Base-by-base conservation (phyloP, 1,140 invertebrate species). In the Dreissena rostriformis region DNA sequence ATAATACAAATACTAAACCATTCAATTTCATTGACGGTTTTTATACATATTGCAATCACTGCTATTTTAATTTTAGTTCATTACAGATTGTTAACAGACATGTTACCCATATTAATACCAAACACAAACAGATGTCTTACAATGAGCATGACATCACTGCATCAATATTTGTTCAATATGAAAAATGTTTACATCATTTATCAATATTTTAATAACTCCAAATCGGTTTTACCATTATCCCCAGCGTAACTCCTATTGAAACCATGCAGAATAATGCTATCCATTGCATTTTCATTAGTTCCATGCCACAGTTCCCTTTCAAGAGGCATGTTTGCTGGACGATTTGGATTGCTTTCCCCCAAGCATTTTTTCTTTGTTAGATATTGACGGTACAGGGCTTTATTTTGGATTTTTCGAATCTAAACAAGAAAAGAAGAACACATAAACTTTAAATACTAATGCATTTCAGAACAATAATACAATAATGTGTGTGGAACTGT, bases 171-270 rank as follows among this genome's bases (percentile, higher is more conserved):
- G 2, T 39, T 39, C 8, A 39, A 5, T 39, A 39, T 39, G 39
- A 39, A 8, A 39, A 39, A 39, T 39, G 39, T 39, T 39, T 5
- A 39, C 4, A 39, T 2, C 39, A 39, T 39, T 39, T 5, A 5
- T 8, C 4, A 2, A 39, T 39, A 39, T 39, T 39, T 39, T 39
- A n/a, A 39, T 39, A 39, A 39, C 39, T 2, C 39, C 39, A 39
- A 39, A 39, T 39, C 2, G 8, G n/a, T 6, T 67, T 63, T 85
- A 89, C 88, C 88, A 86, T 89, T 89, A 39, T 84, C 75, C 52
- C 88, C 88, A 83, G 86, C 86, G 55, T 85, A 89, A 73, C 88
- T 89, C 68, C 89, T 75, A 63, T 90, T 90, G 68, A 90, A 90
- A 15, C 89, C 89, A 82, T 88, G 72, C 22, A 49, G 61, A 66